Evolutionary conservation across 1,140 invertebrate species (phyloP), one percentile per base, ranked within the genome.

Genomic region (Apis florea): DNA sequence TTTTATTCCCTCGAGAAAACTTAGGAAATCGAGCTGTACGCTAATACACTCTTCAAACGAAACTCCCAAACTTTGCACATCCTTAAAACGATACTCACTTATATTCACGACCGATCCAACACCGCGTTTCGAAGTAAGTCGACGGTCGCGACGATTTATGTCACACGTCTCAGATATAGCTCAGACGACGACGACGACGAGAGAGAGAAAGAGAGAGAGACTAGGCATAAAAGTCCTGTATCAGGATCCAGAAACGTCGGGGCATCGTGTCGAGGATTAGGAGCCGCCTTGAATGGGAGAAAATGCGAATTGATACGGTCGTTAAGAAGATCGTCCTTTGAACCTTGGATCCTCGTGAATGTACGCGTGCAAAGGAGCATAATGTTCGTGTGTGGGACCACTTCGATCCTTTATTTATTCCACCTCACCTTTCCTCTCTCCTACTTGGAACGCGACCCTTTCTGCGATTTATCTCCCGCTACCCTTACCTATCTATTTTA

Each of bases 261-360:
- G 58, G 54, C 21, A n/a, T 67, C 79, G 74, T 51, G 77, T 47
- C 63, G 82, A 83, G 89, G 89, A 89, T 90, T 90, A 90, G 88
- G 87, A 86, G 87, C 24, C 78, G 73, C 74, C 56, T 89, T n/a
- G 85, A 89, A 90, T 90, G 73, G 90, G 70, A 89, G 87, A 89
- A 89, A 90, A 91, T 91, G 82, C 87, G 88, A 91, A 91, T 90
- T 90, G 89, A 90, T 90, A 90, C 87, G 86, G 88, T 90, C 89
- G 86, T 89, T 90, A 89, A 90, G 87, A 89, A 84, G 85, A 87
- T 83, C 77, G 79, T 83, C 82, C 86, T 89, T 89, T 86, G 79
- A 89, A 73, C 51, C 72, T 26, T 68, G 68, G 79, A 77, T 73
- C 79, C 79, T 66, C 66, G 54, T 77, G 56, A 77, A 79, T 66